Evolutionary conservation across 2,113 vertebrate species (phyloP), one percentile per base, ranked within the genome.

Genomic region (Siniperca knerii): DNA sequence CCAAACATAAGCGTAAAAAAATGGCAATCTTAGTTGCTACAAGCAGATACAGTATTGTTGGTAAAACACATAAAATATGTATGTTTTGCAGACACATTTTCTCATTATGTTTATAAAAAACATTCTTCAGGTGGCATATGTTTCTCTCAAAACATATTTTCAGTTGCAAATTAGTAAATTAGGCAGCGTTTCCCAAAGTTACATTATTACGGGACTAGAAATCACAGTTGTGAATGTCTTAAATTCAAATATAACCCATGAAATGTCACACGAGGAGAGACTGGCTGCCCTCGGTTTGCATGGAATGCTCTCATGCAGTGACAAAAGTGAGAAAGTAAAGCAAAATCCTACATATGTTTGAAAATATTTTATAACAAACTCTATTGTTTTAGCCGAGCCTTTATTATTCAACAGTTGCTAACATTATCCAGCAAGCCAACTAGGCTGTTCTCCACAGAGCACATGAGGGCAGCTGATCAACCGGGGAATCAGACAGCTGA

Each of bases 401-500:
- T 33, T 13, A 4, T 37, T 4, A n/a, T 20, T 9, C 48, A 0
- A 67, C 62, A 58, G 60, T 35, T 33, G 77, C 33, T 79, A 84
- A 77, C 37, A 15, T 72, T 69, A 78, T 33, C 46, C 44, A 0
- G 15, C 35, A 25, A 60, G 77, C 72, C 60, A 79, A 61, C 50
- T 21, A 12, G 23, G 35, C 60, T 48, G 4, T 40, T 74, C 74
- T 77, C 76, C 37, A 58, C 62, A 40, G 87, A 78, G 64, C 65
- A 48, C 60, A 65, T 40, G 62, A 82, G 85, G 76, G 76, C 84
- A 61, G 79, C 40, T 68, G 84, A 87, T 87, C 78, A 75, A 65
- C 65, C 64, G 60, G 71, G 81, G 44, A 88, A 82, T 67, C 78
- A 84, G 74, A 90, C 80, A 83, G 76, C 83, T 60, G 87, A 77